phyloP scores from a whole-genome alignment of 2,888 invertebrate genomes.

The Allygus modestus region DNA sequence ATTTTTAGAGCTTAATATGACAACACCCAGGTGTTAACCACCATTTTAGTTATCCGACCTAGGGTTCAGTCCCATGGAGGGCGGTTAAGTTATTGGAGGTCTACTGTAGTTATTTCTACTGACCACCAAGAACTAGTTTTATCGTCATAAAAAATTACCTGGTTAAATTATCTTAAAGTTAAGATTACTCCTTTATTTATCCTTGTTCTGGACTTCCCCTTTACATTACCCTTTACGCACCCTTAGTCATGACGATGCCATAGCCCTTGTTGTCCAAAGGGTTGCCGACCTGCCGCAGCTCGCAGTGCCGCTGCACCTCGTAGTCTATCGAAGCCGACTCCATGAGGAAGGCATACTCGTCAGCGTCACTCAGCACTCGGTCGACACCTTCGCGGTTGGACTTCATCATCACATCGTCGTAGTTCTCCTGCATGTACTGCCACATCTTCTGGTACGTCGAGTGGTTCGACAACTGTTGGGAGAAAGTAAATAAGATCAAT shows the following conservation, averaged over 20 bases:
- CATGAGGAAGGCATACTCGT: constrained; percentile 91
- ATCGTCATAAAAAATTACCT: no score
- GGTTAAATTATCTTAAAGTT: no score
- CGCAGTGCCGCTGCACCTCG: constrained; percentile 86
- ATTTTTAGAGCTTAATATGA: no score
- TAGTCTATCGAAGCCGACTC: constrained; percentile 95
- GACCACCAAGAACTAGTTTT: no score
- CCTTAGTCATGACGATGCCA: constrained; percentile 90
- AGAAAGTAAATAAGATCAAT: background rate
- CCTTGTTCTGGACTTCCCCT: no score
- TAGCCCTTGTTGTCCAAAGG: constrained; percentile 90
- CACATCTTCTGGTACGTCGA: constrained; percentile 89
- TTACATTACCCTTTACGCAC: no score
- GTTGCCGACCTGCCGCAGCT: constrained; percentile 85
- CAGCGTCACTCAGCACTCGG: constrained; percentile 78
- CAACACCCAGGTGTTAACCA: no score
- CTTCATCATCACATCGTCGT: constrained; percentile 79
- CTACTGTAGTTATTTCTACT: no score
- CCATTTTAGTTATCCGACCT: no score
- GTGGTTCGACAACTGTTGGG: constrained; percentile 84
- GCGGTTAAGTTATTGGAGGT: no score
- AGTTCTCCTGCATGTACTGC: constrained; percentile 82
- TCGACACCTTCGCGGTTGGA: constrained; percentile 83
- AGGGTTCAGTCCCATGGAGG: no score
- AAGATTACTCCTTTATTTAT: no score